Percentiles rank a stretch among this genome's conserved stretches.
These are phyloP conservation scores for Tetramorium bicarinatum DNA, from an alignment of 2,888 invertebrate species.

Conservation along the genomic window DNA sequence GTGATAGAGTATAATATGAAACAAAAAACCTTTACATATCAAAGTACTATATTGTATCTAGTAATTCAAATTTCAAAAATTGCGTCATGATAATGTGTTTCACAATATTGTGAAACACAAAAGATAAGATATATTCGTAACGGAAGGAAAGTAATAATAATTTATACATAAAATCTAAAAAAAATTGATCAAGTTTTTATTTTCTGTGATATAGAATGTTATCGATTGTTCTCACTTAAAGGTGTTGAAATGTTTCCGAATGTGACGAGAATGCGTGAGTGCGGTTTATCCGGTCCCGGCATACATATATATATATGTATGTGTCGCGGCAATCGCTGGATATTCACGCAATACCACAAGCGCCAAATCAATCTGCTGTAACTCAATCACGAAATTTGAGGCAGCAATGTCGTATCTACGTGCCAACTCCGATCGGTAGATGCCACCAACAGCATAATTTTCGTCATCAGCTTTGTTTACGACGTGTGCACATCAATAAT, in stretches of 20 bases:
- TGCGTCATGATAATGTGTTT: not conserved
- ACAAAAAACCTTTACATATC: constrained; percentile 13
- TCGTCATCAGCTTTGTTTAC: not conserved
- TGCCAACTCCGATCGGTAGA: not conserved
- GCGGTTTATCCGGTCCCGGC: constrained; percentile 9
- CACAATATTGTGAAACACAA: constrained; percentile 18
- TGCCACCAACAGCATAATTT: not conserved
- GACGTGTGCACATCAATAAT: not conserved
- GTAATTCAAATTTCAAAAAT: not conserved
- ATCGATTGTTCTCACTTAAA: not conserved
- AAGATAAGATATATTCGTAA: not conserved
- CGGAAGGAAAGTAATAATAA: not conserved
- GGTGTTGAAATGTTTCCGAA: not conserved
- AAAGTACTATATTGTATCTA: constrained; percentile 13
- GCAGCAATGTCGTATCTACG: constrained; percentile 10
- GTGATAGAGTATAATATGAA: not conserved
- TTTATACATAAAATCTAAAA: constrained; percentile 17
- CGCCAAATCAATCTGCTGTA: constrained; percentile 30
- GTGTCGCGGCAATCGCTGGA: not conserved
- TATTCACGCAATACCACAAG: constrained; percentile 23
- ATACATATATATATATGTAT: not conserved
- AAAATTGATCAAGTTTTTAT: not conserved
- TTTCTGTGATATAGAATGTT: not conserved
- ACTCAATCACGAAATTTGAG: constrained; percentile 33
- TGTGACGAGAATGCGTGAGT: constrained; percentile 16